Conservation (phyloP, 2,888 invertebrate species). For the Fragum whitleyi region DNA sequence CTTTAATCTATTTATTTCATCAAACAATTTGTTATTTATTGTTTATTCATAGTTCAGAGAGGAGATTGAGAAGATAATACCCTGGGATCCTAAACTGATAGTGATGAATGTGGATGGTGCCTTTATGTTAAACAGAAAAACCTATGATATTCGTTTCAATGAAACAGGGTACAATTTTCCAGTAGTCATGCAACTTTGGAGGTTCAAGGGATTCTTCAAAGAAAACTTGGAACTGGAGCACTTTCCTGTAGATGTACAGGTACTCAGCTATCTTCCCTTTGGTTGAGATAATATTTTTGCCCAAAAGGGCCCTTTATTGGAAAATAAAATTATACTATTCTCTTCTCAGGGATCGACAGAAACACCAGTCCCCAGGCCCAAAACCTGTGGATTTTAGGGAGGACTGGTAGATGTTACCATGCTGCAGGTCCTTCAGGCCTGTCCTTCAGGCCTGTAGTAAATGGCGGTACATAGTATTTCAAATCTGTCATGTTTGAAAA, state of each 20-base stretch:
- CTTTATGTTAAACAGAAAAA: slow-evolving; percentile 63
- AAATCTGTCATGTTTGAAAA: no score
- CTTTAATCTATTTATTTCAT: no score
- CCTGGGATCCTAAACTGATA: slow-evolving; percentile 76
- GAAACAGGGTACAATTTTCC: slow-evolving; percentile 73
- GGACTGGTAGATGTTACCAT: no score
- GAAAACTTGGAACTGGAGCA: slow-evolving; percentile 78
- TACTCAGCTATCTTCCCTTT: slow-evolving; percentile 35
- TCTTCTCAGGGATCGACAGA: no score
- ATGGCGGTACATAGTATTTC: no score
- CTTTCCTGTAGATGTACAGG: slow-evolving; percentile 82
- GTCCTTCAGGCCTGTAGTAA: no score
- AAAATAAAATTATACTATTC: no score
- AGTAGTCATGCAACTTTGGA: slow-evolving; percentile 73
- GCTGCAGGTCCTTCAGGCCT: no score
- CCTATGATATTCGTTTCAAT: slow-evolving; percentile 66
- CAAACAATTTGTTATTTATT: no score
- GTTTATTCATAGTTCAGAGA: slow-evolving; percentile 57
- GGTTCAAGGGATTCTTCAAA: slow-evolving; percentile 76
- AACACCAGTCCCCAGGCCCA: no score
- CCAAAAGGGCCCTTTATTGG: no score
- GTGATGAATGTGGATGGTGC: slow-evolving; percentile 74
- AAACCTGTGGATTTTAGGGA: no score
- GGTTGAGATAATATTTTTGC: neutral
- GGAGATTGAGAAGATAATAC: slow-evolving; percentile 56